Percentiles rank a stretch among this genome's conserved stretches.
These are phyloP conservation scores for Caerostris extrusa DNA, from an alignment of 1,140 invertebrate species.

Conservation along the genomic window DNA sequence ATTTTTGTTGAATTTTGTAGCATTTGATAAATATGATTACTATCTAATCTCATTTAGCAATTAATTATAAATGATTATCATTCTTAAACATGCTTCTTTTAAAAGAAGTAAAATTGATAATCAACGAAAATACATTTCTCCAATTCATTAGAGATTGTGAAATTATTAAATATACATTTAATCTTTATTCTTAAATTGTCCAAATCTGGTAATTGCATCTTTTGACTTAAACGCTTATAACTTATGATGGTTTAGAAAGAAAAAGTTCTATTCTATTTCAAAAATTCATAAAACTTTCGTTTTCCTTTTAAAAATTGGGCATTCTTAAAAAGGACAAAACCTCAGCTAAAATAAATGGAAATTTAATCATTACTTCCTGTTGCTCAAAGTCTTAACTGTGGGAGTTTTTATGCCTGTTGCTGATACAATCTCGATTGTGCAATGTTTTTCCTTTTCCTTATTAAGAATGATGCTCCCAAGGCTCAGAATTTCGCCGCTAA, in stretches of 20 bases:
- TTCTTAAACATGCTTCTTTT: no score
- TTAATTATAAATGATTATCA: no score
- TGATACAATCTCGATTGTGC: neutral
- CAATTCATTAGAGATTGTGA: no score
- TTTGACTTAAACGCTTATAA: no score
- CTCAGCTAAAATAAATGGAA: neutral
- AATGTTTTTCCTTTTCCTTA: neutral
- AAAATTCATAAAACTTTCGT: neutral
- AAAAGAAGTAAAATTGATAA: no score
- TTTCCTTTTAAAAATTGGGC: neutral
- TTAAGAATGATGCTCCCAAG: neutral
- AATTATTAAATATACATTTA: no score
- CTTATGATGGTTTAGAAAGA: neutral
- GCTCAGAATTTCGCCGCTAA: neutral
- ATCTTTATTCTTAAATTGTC: no score
- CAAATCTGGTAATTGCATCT: no score
- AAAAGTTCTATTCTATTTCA: neutral
- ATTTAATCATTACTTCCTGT: slow-evolving; percentile 2
- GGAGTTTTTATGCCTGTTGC: neutral
- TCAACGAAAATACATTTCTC: no score
- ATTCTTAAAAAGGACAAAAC: neutral
- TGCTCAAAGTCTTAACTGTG: neutral
- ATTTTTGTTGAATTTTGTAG: no score
- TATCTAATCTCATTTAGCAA: no score
- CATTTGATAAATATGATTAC: no score